These are phyloP conservation scores for Diachasmimorpha longicaudata DNA, from an alignment of 1,140 invertebrate genomes.

Conservation along the genomic window DNA sequence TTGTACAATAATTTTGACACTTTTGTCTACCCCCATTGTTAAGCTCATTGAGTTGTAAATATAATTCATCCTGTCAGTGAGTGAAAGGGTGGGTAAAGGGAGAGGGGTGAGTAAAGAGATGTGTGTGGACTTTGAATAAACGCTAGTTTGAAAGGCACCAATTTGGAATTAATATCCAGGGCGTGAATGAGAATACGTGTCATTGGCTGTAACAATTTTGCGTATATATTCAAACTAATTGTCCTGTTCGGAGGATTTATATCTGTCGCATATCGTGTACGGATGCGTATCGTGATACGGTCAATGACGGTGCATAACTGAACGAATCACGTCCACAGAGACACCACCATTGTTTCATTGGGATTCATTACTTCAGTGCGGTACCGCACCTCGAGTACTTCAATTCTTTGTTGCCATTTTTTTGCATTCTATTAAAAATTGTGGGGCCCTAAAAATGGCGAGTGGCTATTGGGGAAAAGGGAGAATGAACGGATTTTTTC, in stretches of 20 bases:
- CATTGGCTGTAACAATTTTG: not conserved
- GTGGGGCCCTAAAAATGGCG: not conserved
- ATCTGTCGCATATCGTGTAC: not conserved
- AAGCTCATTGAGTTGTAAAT: not conserved
- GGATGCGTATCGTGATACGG: not conserved
- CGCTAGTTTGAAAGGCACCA: not conserved
- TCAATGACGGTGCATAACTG: not conserved
- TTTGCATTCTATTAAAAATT: not conserved
- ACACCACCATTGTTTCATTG: not conserved
- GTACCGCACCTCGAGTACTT: not conserved
- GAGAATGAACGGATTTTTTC: too few relatives aligned
- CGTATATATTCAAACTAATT: not conserved
- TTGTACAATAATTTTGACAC: not conserved
- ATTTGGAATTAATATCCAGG: not conserved
- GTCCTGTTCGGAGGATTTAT: constrained; percentile 3
- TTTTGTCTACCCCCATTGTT: not conserved
- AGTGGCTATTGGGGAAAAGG: too few relatives aligned
- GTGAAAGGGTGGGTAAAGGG: not conserved
- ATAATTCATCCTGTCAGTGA: not conserved
- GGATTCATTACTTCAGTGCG: not conserved
- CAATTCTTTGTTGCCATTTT: not conserved
- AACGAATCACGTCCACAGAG: not conserved
- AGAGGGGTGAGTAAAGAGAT: not conserved
- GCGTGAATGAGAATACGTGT: not conserved
- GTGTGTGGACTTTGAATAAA: not conserved